Conservation (phyloP, 2,797 vertebrate genomes). For the Buphagus erythrorhynchus region DNA sequence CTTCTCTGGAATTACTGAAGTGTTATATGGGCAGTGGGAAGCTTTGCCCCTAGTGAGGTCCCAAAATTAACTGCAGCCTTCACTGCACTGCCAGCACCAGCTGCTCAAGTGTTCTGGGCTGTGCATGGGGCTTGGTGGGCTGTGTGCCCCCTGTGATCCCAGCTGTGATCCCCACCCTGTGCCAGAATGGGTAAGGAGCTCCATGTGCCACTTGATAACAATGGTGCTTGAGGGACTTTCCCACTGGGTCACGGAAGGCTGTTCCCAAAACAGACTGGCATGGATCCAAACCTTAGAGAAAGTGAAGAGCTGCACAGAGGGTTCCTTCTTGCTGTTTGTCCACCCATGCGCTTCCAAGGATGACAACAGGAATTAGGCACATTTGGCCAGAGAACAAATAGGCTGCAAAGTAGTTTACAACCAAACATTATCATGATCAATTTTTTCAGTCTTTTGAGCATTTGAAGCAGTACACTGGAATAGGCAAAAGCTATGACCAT, state of each 20-base stretch:
- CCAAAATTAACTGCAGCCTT: neutral
- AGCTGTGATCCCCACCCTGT: neutral
- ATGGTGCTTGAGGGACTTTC: neutral
- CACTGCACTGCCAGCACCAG: neutral
- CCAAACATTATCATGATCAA: neutral
- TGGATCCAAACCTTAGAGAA: neutral
- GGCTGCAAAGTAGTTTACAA: neutral
- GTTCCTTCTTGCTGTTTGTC: neutral
- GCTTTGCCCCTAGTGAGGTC: neutral
- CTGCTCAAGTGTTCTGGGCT: neutral
- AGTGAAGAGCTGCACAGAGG: neutral
- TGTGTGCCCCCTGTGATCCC: neutral
- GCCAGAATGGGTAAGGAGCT: neutral
- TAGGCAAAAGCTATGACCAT: neutral
- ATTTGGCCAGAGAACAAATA: neutral
- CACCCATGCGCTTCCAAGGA: neutral
- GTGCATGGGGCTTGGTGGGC: neutral
- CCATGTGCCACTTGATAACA: rapidly evolving
- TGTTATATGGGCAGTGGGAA: neutral
- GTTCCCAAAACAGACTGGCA: neutral
- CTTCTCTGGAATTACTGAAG: neutral
- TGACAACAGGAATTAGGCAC: neutral
- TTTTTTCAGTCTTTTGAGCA: neutral
- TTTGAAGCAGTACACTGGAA: neutral
- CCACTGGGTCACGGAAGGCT: neutral